phyloP scores from a whole-genome alignment of 2,888 invertebrate species.

The Trachelus iudaicus region DNA sequence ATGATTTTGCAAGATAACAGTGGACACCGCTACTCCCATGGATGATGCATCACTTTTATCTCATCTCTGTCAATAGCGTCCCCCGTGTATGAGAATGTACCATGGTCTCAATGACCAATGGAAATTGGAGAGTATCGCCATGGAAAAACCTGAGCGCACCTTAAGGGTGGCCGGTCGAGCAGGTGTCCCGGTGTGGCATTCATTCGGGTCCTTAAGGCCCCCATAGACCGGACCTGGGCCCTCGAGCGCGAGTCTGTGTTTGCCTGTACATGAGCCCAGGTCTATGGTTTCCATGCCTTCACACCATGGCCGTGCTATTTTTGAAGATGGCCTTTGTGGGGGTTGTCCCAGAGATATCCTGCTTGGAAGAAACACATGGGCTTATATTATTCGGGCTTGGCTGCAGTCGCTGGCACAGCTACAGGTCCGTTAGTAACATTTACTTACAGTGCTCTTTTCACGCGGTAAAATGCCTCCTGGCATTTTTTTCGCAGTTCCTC shows the following conservation, averaged over 20 bases:
- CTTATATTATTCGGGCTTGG: slow-evolving; percentile 35
- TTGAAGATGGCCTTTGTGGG: slow-evolving; percentile 39
- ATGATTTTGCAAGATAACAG: neutral
- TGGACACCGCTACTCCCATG: neutral
- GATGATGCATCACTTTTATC: neutral
- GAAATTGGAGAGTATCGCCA: neutral
- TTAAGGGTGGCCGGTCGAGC: slow-evolving; percentile 20
- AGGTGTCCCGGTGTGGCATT: slow-evolving; percentile 25
- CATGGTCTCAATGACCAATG: neutral
- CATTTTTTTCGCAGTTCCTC: neutral
- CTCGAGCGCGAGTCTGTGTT: slow-evolving; percentile 15
- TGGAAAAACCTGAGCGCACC: slow-evolving; percentile 20
- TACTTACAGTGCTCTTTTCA: neutral
- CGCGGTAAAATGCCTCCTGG: neutral
- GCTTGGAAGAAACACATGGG: slow-evolving; percentile 36
- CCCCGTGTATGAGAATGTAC: neutral
- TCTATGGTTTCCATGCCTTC: slow-evolving; percentile 24
- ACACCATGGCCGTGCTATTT: slow-evolving; percentile 28
- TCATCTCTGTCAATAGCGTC: neutral
- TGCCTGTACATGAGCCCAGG: slow-evolving; percentile 17
- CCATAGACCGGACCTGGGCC: slow-evolving; percentile 8
- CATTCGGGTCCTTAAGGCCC: slow-evolving; percentile 18
- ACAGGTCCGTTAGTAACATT: neutral
- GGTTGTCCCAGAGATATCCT: slow-evolving; percentile 38
- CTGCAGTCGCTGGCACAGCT: slow-evolving; percentile 28